Base-by-base conservation (phyloP, 2,888 invertebrate species). In the Torymus auratus region DNA sequence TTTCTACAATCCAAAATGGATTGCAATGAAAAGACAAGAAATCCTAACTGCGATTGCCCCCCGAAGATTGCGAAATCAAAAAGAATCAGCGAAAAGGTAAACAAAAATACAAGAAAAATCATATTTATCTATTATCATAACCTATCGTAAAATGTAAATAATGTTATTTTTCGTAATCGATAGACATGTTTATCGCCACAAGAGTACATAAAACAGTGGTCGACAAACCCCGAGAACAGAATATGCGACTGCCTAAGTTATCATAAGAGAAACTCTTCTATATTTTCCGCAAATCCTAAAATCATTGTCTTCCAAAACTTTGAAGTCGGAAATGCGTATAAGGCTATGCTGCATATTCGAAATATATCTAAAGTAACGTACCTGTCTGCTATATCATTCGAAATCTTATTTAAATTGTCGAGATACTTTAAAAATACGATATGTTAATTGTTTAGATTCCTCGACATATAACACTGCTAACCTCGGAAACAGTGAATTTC, bases 231-330 rank as follows among this genome's bases (percentile, higher is more conserved):
- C 2, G 86, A 87, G 2, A 86, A 87, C 17, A 84, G 87, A 71
- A 81, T 84, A 13, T 55, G 60, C 13, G 78, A 82, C 5, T 12
- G 61, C 52, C 28, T 55, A 0, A 72, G 53, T 12, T 17, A 17
- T 10, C 28, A 80, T 52, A 17, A 60, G 5, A 56, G 4, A 0
- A 53, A 83, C 28, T 70, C 69, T 15, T 20, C 53, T 12, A 67
- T 58, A 20, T 88, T 89, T 56, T 83, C 84, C 17, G 68, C 86
- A 0, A 89, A 91, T 15, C 94, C 94, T 0, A 92, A 89, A 84
- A 86, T 94, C 20, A 86, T 94, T 1, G 89, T 94, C 28, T 94
- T 94, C 84, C 94, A 94, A 90, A 94, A 93, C 87, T 94, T 92
- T 87, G 89, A 91, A 78, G 91, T 92, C 2, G 93, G 93, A 62